Percentiles rank a stretch among this genome's conserved stretches.
phyloP scores from a whole-genome alignment of 2,113 vertebrate genomes.

The Zootoca vivipara region DNA sequence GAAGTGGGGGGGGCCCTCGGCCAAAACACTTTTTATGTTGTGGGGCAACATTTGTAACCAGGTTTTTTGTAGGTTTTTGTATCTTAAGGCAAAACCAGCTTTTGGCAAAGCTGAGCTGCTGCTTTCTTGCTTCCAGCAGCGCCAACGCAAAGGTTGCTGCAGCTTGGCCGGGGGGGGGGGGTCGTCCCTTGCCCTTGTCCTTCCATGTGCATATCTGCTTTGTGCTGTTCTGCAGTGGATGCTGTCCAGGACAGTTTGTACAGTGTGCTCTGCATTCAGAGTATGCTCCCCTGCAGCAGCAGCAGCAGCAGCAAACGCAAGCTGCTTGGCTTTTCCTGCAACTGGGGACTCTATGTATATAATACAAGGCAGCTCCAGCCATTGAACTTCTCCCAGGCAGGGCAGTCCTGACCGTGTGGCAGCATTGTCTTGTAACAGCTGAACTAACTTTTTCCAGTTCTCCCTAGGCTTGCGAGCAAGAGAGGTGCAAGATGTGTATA shows the following conservation, averaged over 20 bases:
- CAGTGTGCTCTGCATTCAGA: constrained; percentile 61
- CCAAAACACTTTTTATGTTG: constrained; percentile 65
- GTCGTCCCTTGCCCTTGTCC: neutral
- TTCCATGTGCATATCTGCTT: constrained; percentile 25
- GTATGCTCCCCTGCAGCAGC: constrained; percentile 36
- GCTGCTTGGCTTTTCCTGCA: constrained; percentile 41
- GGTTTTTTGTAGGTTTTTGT: constrained; percentile 81
- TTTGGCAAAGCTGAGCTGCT: constrained; percentile 65
- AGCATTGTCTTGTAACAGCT: rapidly evolving
- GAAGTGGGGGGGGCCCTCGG: constrained; percentile 45
- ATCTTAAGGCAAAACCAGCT: constrained; percentile 74
- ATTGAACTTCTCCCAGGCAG: constrained; percentile 3
- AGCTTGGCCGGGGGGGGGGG: constrained; percentile 51
- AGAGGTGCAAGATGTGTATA: neutral
- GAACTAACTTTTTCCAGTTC: constrained; percentile 52
- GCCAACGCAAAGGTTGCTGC: constrained; percentile 33
- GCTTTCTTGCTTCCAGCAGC: constrained; percentile 32
- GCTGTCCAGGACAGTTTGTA: constrained; percentile 44
- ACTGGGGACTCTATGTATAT: constrained; percentile 63
- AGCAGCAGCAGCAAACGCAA: constrained; percentile 40
- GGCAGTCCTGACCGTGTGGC: neutral
- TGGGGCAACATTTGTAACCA: constrained; percentile 73
- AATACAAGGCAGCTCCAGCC: constrained; percentile 23
- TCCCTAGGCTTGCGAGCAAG: constrained; percentile 31
- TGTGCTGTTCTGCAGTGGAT: constrained; percentile 54